A percentile compares a stretch with the other conserved stretches of the same genome.
These are phyloP conservation scores for Cercocebus atys DNA, from an alignment of 2,113 vertebrate species.

Conservation along the genomic window DNA sequence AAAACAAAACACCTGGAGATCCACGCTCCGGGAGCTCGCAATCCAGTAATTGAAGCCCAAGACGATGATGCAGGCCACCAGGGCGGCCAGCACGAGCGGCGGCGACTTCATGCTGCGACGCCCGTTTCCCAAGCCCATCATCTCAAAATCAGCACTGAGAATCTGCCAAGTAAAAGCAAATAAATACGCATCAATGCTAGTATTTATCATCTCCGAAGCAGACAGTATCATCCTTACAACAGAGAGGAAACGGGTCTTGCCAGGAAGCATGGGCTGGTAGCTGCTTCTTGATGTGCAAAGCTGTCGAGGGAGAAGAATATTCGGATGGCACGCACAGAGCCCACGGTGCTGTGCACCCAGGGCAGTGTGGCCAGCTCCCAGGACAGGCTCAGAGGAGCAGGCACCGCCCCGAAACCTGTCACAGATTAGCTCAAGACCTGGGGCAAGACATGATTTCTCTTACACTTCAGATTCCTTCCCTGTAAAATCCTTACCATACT, in stretches of 20 bases:
- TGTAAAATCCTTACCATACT: no score
- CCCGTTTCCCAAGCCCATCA: constrained; percentile 91
- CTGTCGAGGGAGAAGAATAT: rapidly evolving
- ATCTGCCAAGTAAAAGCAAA: constrained; percentile 71
- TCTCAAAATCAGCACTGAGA: constrained; percentile 69
- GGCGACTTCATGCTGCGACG: constrained; percentile 93
- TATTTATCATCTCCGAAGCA: rapidly evolving
- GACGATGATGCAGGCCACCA: constrained; percentile 91
- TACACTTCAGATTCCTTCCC: rapidly evolving
- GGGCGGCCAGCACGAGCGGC: constrained; percentile 90
- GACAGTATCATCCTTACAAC: rapidly evolving
- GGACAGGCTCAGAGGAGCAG: rapidly evolving
- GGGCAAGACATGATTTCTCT: neutral
- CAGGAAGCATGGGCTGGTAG: rapidly evolving
- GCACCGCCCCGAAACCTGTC: rapidly evolving
- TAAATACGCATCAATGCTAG: rapidly evolving
- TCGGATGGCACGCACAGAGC: rapidly evolving
- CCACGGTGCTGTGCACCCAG: rapidly evolving
- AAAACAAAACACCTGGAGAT: constrained; percentile 88
- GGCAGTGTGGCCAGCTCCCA: rapidly evolving
- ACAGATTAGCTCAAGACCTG: rapidly evolving
- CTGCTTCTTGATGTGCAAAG: neutral
- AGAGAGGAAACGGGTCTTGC: rapidly evolving
- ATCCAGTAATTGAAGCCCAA: constrained; percentile 98
- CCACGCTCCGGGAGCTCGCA: constrained; percentile 91